Evolutionary conservation across 1,140 invertebrate species (phyloP), one percentile per base, ranked within the genome.

Genomic region (Venustaconcha ellipsiformis): DNA sequence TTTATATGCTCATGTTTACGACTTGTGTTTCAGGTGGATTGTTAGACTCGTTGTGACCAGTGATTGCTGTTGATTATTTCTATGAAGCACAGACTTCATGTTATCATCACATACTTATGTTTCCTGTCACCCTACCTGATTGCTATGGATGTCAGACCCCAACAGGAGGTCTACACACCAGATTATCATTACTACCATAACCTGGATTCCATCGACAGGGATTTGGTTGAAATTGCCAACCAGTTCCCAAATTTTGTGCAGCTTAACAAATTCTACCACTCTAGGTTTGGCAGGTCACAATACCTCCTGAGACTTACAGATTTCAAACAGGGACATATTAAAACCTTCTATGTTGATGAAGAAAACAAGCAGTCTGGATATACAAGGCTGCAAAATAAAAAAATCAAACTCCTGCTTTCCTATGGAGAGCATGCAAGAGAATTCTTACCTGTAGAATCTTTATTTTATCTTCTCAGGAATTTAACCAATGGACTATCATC

Each of bases 381-480:
- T 48, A 48, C 11, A 48, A 6, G 37, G 37, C 37, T 8, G 37
- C 4, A 48, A 48, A 48, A 8, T 8, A 6, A 48, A 4, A 84
- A 83, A 79, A 48, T 85, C 5, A 83, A 82, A 76, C 69, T 89
- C 23, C 76, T 89, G 55, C 70, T 89, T 17, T 86, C 87, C n/a
- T 89, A 83, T 76, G 88, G 88, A 18, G 88, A 88, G 77, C 88
- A 89, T 85, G 87, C 88, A 6, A 81, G 88, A 63, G 88, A 89
- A 75, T 89, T 89, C 76, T 80, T 89, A 23, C 88, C 88, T 56
- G 77, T 87, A 14, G 88, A 89, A 71, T 84, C 82, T 63, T 72
- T 87, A 72, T 83, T 89, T 67, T 76, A 81, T 68, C 78, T 89
- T 17, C 58, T 89, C 13, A 74, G 79, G 65, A 87, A 83, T 69